Conservation (phyloP, 2,888 invertebrate genomes). For the Mechanitis messenoides region DNA sequence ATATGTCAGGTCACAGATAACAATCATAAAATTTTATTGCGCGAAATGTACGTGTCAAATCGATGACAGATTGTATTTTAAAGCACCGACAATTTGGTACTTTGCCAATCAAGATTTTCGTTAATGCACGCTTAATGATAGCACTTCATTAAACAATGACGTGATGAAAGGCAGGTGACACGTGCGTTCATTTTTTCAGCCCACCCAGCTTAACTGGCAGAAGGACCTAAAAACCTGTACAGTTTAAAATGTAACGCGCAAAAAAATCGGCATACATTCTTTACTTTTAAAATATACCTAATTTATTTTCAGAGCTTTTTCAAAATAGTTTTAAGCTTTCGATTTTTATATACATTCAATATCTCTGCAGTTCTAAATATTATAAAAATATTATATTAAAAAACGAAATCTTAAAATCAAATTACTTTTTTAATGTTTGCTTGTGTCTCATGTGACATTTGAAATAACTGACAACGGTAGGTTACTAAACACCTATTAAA, state of each 20-base stretch:
- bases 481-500: too few species aligned
- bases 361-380: too few species aligned
- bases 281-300: too few species aligned
- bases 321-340: too few species aligned
- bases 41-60: slow-evolving; percentile 1
- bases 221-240: slow-evolving; percentile 12
- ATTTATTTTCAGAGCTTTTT: too few species aligned
- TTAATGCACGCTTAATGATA: slow-evolving; percentile 39
- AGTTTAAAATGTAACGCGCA: background rate
- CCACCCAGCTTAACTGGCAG: slow-evolving; percentile 55
- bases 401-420: too few species aligned
- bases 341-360: too few species aligned
- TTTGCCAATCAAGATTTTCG: slow-evolving; percentile 33
- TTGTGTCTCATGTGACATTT: too few species aligned
- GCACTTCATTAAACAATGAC: slow-evolving; percentile 45
- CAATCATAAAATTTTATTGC: background rate
- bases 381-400: too few species aligned
- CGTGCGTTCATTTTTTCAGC: slow-evolving; percentile 55
- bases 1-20: background rate
- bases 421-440: too few species aligned
- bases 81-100: background rate
- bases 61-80: slow-evolving; percentile 1
- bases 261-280: background rate
- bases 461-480: too few species aligned
- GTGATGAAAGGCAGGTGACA: slow-evolving; percentile 61